phyloP scores from a whole-genome alignment of 2,888 invertebrate genomes.

The Xylocampa areola region DNA sequence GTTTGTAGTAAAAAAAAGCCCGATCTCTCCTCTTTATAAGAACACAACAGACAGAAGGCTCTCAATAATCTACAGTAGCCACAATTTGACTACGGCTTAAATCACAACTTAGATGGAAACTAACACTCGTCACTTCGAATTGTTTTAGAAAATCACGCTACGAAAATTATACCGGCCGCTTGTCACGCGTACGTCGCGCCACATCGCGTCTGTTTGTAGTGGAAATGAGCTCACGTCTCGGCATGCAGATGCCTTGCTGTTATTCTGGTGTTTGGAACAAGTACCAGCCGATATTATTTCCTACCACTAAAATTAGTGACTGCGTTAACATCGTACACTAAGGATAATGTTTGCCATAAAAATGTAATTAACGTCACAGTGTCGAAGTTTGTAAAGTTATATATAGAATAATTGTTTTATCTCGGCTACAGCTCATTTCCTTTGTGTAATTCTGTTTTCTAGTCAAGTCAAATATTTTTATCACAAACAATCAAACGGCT shows the following conservation, averaged over 20 bases:
- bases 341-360: not conserved
- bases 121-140: too few relatives aligned
- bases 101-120: too few relatives aligned
- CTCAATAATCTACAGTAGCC: too few relatives aligned
- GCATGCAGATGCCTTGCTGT: conserved; percentile 51
- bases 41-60: too few relatives aligned
- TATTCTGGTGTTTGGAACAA: conserved; percentile 43
- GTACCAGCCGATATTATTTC: conserved; percentile 24
- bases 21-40: too few relatives aligned
- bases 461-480: not conserved
- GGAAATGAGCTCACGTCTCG: conserved; percentile 55
- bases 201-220: conserved; percentile 24
- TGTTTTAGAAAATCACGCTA: too few relatives aligned
- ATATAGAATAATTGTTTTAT: too few relatives aligned
- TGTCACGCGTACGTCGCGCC: not conserved
- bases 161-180: too few relatives aligned
- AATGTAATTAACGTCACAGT: not conserved
- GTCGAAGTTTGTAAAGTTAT: too few relatives aligned
- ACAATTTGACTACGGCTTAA: not conserved
- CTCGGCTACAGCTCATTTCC: too few relatives aligned
- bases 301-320: conserved; percentile 19
- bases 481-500: not conserved
- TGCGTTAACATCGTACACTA: conserved; percentile 10
- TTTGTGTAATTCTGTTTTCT: not conserved
- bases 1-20: not conserved